phyloP scores from a whole-genome alignment of 1,140 invertebrate genomes.

The Drusus annulatus region DNA sequence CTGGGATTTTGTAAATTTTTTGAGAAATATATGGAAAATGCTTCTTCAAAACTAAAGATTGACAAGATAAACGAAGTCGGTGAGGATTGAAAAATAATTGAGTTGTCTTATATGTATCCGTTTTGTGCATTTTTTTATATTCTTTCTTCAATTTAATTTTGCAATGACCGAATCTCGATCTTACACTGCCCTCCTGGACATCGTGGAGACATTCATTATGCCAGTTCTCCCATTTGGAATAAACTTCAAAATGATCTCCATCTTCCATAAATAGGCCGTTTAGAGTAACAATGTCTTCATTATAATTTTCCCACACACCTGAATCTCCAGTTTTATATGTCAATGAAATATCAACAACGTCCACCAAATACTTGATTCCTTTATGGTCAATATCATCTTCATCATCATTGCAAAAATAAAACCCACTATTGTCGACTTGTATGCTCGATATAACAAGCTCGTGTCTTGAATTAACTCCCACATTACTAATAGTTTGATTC shows the following conservation, averaged over 20 bases:
- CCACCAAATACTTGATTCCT: conserved; percentile 6
- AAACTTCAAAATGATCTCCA: conserved; percentile 25
- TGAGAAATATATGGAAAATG: conserved; percentile 16
- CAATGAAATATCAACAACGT: not conserved
- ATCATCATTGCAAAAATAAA: conserved; percentile 60
- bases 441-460: not conserved
- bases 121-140: not conserved
- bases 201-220: not conserved
- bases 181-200: not conserved
- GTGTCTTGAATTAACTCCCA: not conserved
- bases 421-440: conserved; percentile 16
- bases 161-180: not conserved
- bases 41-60: conserved; percentile 31
- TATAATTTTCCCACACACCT: not conserved
- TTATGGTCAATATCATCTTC: conserved; percentile 1
- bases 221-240: conserved; percentile 43
- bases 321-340: not conserved
- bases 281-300: not conserved
- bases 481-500: not conserved
- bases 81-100: conserved; percentile 31
- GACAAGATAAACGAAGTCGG: conserved; percentile 44
- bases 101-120: not conserved
- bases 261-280: conserved; percentile 12
- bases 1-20: conserved; percentile 21
- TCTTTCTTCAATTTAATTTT: not conserved